Percentiles rank a stretch among this genome's conserved stretches.
These are phyloP conservation scores for Montipora sp. DNA, from an alignment of 64 coral and sea anemone genomes.

Conservation along the genomic window DNA sequence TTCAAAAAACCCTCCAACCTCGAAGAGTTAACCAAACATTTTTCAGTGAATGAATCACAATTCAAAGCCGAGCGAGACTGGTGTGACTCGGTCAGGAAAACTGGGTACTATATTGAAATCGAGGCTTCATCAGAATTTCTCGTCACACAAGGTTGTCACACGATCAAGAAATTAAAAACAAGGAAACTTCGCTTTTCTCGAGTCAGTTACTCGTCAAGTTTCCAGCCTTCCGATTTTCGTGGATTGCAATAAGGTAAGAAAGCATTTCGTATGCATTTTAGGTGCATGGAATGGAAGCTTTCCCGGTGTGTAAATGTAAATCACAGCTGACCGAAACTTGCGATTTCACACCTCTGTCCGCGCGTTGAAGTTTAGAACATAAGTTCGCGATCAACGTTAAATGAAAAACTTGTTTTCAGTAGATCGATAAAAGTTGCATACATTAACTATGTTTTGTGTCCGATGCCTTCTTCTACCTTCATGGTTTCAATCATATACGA, in stretches of 20 bases:
- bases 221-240: slow-evolving; percentile 3
- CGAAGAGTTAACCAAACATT: background rate
- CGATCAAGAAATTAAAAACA: background rate
- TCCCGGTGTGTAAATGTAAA: background rate
- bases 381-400: background rate
- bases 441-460: background rate
- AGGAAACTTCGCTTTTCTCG: background rate
- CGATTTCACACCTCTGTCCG: slow-evolving; percentile 2
- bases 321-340: slow-evolving; percentile 3
- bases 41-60: background rate
- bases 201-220: background rate
- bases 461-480: background rate
- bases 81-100: background rate
- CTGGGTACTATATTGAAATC: background rate
- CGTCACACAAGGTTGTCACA: background rate
- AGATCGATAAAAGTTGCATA: background rate
- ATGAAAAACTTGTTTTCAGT: slow-evolving; percentile 5
- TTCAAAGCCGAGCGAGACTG: background rate
- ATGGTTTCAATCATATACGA: background rate
- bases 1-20: slow-evolving; percentile 3
- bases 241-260: slow-evolving; percentile 1
- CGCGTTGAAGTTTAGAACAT: background rate
- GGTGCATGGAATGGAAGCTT: background rate
- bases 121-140: slow-evolving; percentile 3
- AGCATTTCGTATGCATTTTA: slow-evolving; percentile 4